Conservation (phyloP, 2,888 invertebrate genomes). For the Syrista parreyssii region DNA sequence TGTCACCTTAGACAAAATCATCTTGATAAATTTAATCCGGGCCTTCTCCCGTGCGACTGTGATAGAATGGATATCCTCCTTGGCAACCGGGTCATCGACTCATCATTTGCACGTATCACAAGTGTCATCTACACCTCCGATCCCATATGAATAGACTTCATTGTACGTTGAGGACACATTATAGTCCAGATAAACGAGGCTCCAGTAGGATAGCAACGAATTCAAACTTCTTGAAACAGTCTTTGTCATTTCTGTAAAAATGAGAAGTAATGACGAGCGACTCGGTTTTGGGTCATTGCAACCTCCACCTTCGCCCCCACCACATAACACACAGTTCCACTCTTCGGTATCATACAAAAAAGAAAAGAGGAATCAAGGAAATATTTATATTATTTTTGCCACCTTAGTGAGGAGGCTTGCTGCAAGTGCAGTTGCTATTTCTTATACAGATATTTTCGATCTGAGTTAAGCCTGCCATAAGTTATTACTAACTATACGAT, state of each 20-base stretch:
- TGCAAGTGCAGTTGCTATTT: neutral
- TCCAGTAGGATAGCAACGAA: neutral
- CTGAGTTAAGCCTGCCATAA: neutral
- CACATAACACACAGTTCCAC: neutral
- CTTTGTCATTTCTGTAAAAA: neutral
- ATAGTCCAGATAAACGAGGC: neutral
- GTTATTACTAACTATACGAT: constrained; percentile 35
- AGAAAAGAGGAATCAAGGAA: neutral
- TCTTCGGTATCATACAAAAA: neutral
- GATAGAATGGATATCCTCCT: constrained; percentile 24
- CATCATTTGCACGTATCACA: neutral
- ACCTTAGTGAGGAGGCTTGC: neutral
- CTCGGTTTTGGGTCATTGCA: neutral
- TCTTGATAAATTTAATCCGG: constrained; percentile 11
- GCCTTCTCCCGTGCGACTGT: constrained; percentile 29
- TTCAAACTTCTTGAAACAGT: neutral
- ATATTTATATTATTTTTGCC: neutral
- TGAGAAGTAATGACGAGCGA: neutral
- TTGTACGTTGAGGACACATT: neutral
- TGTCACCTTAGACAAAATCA: constrained; percentile 3
- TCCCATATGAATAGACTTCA: neutral
- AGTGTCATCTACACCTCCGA: neutral
- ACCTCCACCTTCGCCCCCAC: neutral
- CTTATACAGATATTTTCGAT: neutral
- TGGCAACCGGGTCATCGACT: neutral